Base-by-base conservation (phyloP, 2,113 vertebrate genomes). In the Symphodus melops region DNA sequence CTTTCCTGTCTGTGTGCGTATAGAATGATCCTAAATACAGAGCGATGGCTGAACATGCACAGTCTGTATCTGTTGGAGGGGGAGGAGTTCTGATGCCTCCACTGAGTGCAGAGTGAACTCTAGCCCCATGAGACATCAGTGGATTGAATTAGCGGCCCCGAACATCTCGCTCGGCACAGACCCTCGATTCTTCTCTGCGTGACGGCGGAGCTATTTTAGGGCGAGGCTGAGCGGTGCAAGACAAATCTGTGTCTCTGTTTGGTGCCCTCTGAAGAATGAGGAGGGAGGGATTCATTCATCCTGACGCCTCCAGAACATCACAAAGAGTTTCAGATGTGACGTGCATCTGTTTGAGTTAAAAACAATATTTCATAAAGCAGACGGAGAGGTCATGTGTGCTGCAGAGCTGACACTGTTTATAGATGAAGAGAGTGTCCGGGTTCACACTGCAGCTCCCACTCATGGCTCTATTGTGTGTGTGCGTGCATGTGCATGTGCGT, bases 161-260 rank as follows among this genome's bases (percentile, higher is more conserved):
- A 58, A 57, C 21, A 13, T 41, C 1, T 19, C 60, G 3, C 12
- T 16, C 23, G 5, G 9, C 23, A 74, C 64, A 68, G 39, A 54
- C 23, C 1, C 56, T 74, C n/a, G 19, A 37, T 75, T 75, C 56
- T 52, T 44, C 72, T 46, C 61, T 5, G 11, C 19, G 0, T 46
- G 0, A 5, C 60, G 3, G 14, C 3, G 0, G 36, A 60, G 55
- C 23, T 67, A 60, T 67, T 52, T 75, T 3, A 42, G 37, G 20
- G 66, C 13, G 12, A 68, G 1, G 51, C 37, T n/a, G 65, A 55
- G 65, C 28, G 28, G 28, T 33, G 28, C 28, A 33, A 33, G 20
- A 42, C 20, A 25, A 1, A 3, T 28, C 9, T n/a, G 9, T 14
- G 3, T 10, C 48, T 8, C 36, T n/a, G 41, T 68, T 19, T 6